A percentile compares a stretch with the other conserved stretches of the same genome.
phyloP scores from a whole-genome alignment of 2,113 vertebrate genomes.

The Lates calcarifer region DNA sequence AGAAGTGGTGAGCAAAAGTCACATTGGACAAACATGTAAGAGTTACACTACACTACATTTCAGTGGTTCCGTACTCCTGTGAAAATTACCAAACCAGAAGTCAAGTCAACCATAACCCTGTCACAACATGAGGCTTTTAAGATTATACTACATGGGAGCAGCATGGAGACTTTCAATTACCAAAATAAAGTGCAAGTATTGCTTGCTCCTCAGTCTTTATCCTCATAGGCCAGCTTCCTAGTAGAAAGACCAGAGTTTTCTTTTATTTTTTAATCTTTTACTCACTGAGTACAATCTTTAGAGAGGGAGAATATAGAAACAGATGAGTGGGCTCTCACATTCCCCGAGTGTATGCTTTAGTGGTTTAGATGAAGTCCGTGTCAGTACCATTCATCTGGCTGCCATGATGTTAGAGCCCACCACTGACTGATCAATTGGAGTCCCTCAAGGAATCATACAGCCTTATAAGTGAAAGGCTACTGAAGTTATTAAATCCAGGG shows the following conservation, averaged over 20 bases:
- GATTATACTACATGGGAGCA: constrained; percentile 3
- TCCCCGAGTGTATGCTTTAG: constrained; percentile 67
- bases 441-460: constrained; percentile 78
- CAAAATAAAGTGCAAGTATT: constrained; percentile 31
- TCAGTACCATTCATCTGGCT: constrained; percentile 79
- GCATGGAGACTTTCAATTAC: constrained; percentile 20
- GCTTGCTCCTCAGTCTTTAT: constrained; percentile 40
- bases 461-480: constrained; percentile 78
- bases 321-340: constrained; percentile 64
- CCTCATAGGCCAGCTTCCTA: constrained; percentile 35
- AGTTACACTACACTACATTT: not conserved
- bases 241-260: constrained; percentile 11
- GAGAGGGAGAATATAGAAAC: constrained; percentile 49
- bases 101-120: constrained; percentile 23
- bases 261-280: constrained; percentile 55
- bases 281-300: constrained; percentile 38
- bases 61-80: constrained; percentile 12
- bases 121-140: constrained; percentile 7
- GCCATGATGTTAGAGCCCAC: constrained; percentile 67
- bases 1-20: not conserved
- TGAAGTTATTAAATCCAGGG: constrained; percentile 81
- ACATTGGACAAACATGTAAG: not conserved
- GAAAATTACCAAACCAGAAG: constrained; percentile 14
- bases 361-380: constrained; percentile 74
- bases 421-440: constrained; percentile 80